These are phyloP conservation scores for Mus pahari DNA, from an alignment of 2,113 vertebrate genomes.

Conservation along the genomic window DNA sequence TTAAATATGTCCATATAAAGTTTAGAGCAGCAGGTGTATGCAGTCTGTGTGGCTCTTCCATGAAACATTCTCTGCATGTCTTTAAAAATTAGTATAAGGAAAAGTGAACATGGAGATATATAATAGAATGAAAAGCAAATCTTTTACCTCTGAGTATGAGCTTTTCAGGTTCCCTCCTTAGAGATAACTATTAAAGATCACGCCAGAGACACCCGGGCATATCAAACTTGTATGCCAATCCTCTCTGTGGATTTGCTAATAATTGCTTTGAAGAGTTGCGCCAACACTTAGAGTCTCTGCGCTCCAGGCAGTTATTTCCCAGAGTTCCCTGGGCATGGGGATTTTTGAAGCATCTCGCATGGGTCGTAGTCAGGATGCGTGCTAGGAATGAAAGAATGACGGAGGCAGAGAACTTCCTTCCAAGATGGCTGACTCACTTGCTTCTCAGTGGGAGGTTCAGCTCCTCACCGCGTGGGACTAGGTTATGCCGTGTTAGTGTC, in stretches of 20 bases:
- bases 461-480: not conserved
- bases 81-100: not conserved
- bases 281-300: not conserved
- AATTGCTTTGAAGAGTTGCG: not conserved
- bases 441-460: not conserved
- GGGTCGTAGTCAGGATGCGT: not conserved
- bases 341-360: not conserved
- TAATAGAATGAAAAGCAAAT: not conserved
- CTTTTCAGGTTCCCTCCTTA: not conserved
- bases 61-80: not conserved
- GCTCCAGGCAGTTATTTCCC: not conserved
- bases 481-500: not conserved
- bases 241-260: not conserved
- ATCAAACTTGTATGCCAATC: not conserved
- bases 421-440: not conserved
- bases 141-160: not conserved
- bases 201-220: not conserved
- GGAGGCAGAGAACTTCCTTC: not conserved
- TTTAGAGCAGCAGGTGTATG: not conserved
- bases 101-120: not conserved
- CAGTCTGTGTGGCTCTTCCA: not conserved
- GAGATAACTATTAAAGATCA: not conserved
- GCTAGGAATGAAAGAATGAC: not conserved
- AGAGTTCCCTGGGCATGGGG: not conserved
- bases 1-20: constrained; percentile 1